Evolutionary conservation across 1,140 invertebrate genomes (phyloP).

Genomic region (Drosophila navojoa): DNA sequence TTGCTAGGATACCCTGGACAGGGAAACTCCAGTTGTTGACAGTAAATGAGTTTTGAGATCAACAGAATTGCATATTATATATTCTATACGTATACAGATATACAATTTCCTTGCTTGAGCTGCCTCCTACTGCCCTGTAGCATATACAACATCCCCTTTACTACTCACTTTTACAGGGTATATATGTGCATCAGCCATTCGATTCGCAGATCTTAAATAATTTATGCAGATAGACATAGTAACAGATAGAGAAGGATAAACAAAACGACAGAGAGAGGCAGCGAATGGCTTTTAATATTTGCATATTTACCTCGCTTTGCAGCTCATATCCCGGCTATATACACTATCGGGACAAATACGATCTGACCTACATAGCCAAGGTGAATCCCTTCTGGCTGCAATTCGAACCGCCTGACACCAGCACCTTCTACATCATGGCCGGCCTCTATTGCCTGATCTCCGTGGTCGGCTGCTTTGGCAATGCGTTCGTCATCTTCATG

Average conservation of each 20-base stretch:
- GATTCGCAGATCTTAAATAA: not conserved
- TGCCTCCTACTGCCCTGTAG: no score
- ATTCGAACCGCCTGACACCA: conserved; percentile 85
- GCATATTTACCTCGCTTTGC: conserved; percentile 29
- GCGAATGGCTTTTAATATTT: not conserved
- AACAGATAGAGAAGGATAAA: not conserved
- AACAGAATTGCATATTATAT: no score
- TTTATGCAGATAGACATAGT: not conserved
- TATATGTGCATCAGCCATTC: not conserved
- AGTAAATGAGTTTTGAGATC: no score
- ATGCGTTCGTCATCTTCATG: conserved; percentile 86
- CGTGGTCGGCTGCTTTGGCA: conserved; percentile 87
- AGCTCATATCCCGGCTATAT: conserved; percentile 73
- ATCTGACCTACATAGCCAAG: conserved; percentile 85
- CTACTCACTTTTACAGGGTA: not conserved
- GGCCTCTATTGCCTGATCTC: conserved; percentile 86
- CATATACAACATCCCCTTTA: no score
- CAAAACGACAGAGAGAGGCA: not conserved
- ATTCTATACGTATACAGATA: no score
- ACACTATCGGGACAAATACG: conserved; percentile 73
- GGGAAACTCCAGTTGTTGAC: no score
- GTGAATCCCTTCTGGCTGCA: conserved; percentile 89
- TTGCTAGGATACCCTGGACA: not conserved
- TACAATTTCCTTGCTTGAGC: no score
- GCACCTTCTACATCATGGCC: conserved; percentile 86